A percentile compares a stretch with the other conserved stretches of the same genome.
Evolutionary conservation across 2,888 invertebrate genomes (phyloP).

Genomic region (Thyatira batis): DNA sequence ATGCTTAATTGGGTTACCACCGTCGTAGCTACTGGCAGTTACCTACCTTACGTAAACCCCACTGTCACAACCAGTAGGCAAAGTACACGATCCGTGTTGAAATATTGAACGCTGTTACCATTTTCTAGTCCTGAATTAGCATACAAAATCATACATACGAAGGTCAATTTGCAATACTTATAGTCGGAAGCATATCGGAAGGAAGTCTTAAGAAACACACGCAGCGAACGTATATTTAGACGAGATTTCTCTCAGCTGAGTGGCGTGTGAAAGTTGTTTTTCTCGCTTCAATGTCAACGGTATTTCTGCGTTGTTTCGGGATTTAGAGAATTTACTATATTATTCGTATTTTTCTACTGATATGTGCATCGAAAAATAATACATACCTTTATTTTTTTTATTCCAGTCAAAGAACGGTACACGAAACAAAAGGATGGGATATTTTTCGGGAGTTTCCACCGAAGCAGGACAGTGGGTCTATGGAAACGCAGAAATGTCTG

Average conservation of each 20-base stretch:
- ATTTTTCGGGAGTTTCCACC: slow-evolving; percentile 96
- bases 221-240: slow-evolving; percentile 28
- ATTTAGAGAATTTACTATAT: no score
- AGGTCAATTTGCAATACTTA: slow-evolving; percentile 38
- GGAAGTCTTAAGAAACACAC: slow-evolving; percentile 42
- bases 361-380: background rate
- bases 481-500: slow-evolving; percentile 93
- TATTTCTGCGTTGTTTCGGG: slow-evolving; percentile 22
- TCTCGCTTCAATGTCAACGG: slow-evolving; percentile 47
- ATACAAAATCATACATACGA: slow-evolving; percentile 36
- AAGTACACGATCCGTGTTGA: slow-evolving; percentile 53
- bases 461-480: slow-evolving; percentile 93
- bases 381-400: slow-evolving; percentile 16
- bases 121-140: slow-evolving; percentile 41
- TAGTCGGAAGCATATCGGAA: slow-evolving; percentile 49
- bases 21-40: slow-evolving; percentile 46
- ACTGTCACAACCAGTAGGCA: slow-evolving; percentile 64
- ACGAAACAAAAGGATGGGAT: slow-evolving; percentile 97
- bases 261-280: slow-evolving; percentile 76
- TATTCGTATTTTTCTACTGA: no score
- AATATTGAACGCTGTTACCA: slow-evolving; percentile 43
- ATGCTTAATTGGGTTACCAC: slow-evolving; percentile 66
- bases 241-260: slow-evolving; percentile 59
- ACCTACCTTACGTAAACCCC: slow-evolving; percentile 67
- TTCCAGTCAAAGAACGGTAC: slow-evolving; percentile 90